Conservation (phyloP, 2,888 invertebrate genomes). For the Sarcophaga caerulescens region DNA sequence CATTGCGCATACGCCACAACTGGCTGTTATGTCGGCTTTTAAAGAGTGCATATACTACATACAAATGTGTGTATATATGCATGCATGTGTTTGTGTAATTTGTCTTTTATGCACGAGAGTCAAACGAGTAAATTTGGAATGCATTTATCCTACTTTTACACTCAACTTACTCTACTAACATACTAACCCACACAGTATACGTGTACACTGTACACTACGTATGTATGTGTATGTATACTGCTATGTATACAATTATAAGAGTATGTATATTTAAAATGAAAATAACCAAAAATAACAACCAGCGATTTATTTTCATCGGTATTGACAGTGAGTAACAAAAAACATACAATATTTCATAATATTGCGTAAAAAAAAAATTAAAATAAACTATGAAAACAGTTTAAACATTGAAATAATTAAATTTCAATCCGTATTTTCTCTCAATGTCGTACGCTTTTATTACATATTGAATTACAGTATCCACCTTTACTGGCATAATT, state of each 20-base stretch:
- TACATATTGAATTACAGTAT: too few relatives aligned
- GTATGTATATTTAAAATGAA: background rate
- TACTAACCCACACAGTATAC: conserved; percentile 70
- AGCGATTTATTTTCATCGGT: conserved; percentile 10
- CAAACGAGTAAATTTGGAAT: conserved; percentile 39
- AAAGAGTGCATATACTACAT: too few relatives aligned
- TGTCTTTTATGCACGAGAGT: background rate
- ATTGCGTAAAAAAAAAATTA: background rate
- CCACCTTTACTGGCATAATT: too few relatives aligned
- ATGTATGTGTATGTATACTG: background rate
- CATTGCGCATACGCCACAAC: conserved; percentile 68
- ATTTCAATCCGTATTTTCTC: too few relatives aligned
- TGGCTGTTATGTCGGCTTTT: conserved; percentile 33
- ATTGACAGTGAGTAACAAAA: background rate
- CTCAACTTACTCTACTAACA: conserved; percentile 70
- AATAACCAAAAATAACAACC: conserved; percentile 17
- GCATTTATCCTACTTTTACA: conserved; percentile 56
- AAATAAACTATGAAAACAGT: background rate
- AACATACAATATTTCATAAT: background rate
- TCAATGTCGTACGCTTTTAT: too few relatives aligned
- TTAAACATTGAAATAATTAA: too few relatives aligned
- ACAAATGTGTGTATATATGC: background rate
- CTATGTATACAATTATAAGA: conserved; percentile 7
- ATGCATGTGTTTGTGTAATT: background rate
- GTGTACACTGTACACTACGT: background rate